Evolutionary conservation across 2,888 invertebrate genomes (phyloP).

Genomic region (Lucinisca nassula): DNA sequence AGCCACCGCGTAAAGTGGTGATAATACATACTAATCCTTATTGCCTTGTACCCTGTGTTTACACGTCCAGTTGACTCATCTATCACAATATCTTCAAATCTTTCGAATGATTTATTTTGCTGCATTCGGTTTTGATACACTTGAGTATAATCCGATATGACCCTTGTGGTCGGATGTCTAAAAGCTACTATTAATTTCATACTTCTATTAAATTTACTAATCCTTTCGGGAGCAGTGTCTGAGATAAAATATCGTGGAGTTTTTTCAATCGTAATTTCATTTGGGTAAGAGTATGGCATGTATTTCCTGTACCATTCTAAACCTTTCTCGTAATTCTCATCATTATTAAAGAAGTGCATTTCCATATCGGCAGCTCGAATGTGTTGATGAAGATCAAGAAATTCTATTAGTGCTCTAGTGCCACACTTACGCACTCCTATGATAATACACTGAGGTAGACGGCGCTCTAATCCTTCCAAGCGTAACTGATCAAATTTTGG

Average conservation of each 20-base stretch:
- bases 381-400: conserved; percentile 89
- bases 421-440: conserved; percentile 89
- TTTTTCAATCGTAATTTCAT: conserved; percentile 98
- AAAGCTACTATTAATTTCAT: conserved; percentile 97
- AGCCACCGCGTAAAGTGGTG: conserved; percentile 97
- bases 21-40: conserved; percentile 88
- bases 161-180: conserved; percentile 97
- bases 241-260: conserved; percentile 99
- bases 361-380: conserved; percentile 98
- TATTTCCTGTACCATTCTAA: conserved; percentile 96
- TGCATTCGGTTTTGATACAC: conserved; percentile 91
- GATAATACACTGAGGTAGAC: conserved; percentile 88
- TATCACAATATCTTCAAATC: conserved; percentile 88
- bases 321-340: conserved; percentile 94
- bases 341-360: conserved; percentile 98
- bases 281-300: conserved; percentile 97
- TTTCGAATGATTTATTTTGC: conserved; percentile 81
- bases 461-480: conserved; percentile 71
- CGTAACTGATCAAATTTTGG: conserved; percentile 59
- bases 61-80: conserved; percentile 86
- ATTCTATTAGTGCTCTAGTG: conserved; percentile 88
- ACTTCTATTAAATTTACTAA: conserved; percentile 97
- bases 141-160: conserved; percentile 99
- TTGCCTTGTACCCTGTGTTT: conserved; percentile 88
- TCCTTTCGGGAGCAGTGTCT: conserved; percentile 97